Evolutionary conservation across 1,140 invertebrate genomes (phyloP), one percentile per base, ranked within the genome.

Genomic region (Tigriopus japonicus): DNA sequence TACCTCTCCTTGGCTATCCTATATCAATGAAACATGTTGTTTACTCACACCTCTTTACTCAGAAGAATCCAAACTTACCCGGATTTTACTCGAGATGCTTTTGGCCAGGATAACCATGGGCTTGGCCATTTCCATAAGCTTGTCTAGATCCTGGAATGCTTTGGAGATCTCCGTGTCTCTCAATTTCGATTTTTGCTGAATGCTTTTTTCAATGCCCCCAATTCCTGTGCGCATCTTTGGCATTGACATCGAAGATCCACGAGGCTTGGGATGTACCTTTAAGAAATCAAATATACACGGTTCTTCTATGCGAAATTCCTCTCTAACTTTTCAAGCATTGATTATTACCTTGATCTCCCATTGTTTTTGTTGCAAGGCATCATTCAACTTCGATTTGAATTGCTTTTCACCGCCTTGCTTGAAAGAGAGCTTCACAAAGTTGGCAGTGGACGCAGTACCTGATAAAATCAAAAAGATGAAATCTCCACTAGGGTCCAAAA

Each of bases 31-130:
- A 43, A 43, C 42, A 43, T 43, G 42, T 13, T 43, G n/a, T n/a
- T n/a, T n/a, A n/a, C n/a, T n/a, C n/a, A n/a, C n/a, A n/a, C n/a
- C n/a, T n/a, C n/a, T n/a, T n/a, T n/a, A n/a, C n/a, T n/a, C n/a
- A n/a, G n/a, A n/a, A n/a, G n/a, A n/a, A n/a, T n/a, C 21, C 7
- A 54, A 6, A 54, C 35, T 51, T 54, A 54, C 52, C 13, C 52
- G 80, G 66, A 98, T 90, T 80, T 93, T 94, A 60, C 79, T 80
- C 42, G 92, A 91, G 68, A 98, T 96, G 62, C 77, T 86, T 70
- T 89, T 90, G 0, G 91, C 89, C 64, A 98, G 74, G 1, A 76
- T 71, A 17, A 98, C 93, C 94, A 98, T 98, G 64, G 97, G 92
- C 75, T 95, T 89, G 5, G 94, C 92, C 80, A 91, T 92, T 60